A percentile compares a stretch with the other conserved stretches of the same genome.
Evolutionary conservation across 2,113 vertebrate genomes (phyloP).

Genomic region (Phasianus colchicus): DNA sequence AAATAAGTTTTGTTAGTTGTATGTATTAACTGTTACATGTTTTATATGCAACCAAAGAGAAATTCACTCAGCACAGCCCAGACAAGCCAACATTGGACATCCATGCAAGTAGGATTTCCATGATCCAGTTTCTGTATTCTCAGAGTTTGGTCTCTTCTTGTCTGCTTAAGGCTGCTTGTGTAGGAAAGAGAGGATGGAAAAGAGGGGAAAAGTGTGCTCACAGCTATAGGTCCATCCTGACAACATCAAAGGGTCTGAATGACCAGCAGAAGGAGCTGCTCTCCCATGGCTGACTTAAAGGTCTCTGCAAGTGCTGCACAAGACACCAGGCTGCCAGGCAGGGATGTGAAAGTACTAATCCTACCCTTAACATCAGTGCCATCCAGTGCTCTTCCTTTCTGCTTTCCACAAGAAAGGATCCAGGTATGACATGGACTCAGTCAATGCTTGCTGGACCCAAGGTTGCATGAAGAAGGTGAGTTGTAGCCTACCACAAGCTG

Average conservation of each 20-base stretch:
- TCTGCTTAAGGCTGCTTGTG: not conserved
- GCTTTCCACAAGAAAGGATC: not conserved
- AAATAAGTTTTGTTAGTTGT: too few relatives aligned
- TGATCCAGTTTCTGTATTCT: not conserved
- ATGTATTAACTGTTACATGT: too few relatives aligned
- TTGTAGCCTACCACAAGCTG: not conserved
- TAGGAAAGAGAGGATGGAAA: not conserved
- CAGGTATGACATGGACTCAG: rapidly evolving
- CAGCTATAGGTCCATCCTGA: not conserved
- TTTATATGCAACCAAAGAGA: too few relatives aligned
- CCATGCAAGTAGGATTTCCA: not conserved
- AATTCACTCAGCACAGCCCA: too few relatives aligned
- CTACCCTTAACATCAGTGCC: not conserved
- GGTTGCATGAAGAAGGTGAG: not conserved
- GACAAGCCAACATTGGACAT: too few relatives aligned
- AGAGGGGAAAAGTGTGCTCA: not conserved
- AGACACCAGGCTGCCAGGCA: not conserved
- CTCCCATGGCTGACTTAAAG: not conserved
- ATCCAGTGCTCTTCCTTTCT: not conserved
- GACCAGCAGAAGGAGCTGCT: not conserved
- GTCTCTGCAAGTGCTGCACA: not conserved
- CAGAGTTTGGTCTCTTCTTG: not conserved
- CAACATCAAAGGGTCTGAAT: not conserved
- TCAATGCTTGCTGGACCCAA: rapidly evolving
- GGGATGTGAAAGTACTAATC: rapidly evolving